Evolutionary conservation across 1,140 invertebrate species (phyloP).

Genomic region (Chymomyza costata): DNA sequence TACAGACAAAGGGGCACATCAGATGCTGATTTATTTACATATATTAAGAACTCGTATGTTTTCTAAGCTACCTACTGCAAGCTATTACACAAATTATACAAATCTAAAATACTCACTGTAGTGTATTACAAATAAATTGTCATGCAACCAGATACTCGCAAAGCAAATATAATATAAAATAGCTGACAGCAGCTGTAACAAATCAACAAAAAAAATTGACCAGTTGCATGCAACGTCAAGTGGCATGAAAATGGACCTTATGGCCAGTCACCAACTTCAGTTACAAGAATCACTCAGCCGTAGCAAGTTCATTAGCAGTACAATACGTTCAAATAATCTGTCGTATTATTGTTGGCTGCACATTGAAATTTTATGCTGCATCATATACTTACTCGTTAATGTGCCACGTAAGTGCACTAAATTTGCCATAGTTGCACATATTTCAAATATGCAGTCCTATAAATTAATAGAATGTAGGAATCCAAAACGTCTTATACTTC

Average conservation of each 20-base stretch:
- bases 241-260: conserved; percentile 1
- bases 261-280: conserved; percentile 1
- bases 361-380: conserved; percentile 36
- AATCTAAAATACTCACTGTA: too few species aligned
- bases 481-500: too few species aligned
- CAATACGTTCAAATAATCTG: conserved; percentile 16
- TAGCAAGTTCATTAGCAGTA: conserved; percentile 2
- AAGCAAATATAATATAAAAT: conserved; percentile 14
- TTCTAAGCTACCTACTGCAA: too few species aligned
- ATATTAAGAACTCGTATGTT: too few species aligned
- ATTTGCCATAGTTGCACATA: conserved; percentile 38
- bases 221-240: conserved; percentile 5
- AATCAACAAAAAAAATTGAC: conserved; percentile 25
- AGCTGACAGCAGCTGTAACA: conserved; percentile 13
- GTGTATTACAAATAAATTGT: conserved; percentile 10
- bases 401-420: conserved; percentile 38
- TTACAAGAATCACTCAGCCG: background rate
- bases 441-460: too few species aligned
- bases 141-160: too few species aligned
- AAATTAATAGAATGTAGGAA: too few species aligned
- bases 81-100: too few species aligned
- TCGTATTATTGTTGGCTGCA: conserved; percentile 23
- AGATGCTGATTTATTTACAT: too few species aligned
- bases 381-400: conserved; percentile 19
- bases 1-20: too few species aligned